A percentile compares a stretch with the other conserved stretches of the same genome.
Evolutionary conservation across 1,140 invertebrate species (phyloP).

Genomic region (Lanistes nyassanus): DNA sequence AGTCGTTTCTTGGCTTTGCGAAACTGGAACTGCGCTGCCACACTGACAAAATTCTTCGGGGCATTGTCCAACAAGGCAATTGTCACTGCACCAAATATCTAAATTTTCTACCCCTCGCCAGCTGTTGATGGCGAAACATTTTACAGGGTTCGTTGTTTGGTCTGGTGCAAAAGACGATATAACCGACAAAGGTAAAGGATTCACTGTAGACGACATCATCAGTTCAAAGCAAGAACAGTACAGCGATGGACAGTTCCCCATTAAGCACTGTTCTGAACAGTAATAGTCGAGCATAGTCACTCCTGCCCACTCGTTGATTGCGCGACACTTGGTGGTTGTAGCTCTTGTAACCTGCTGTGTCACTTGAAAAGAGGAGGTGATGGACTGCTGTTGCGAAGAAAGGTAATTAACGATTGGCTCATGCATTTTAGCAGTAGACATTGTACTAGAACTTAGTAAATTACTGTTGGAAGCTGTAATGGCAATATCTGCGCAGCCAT

Average conservation of each 20-base stretch:
- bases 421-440: too few relatives aligned
- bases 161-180: background rate
- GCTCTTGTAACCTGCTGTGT: background rate
- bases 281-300: constrained; percentile 8
- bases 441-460: too few relatives aligned
- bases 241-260: constrained; percentile 9
- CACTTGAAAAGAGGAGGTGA: background rate
- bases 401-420: too few relatives aligned
- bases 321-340: constrained; percentile 7
- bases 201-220: background rate
- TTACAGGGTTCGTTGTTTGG: background rate
- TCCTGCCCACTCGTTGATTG: constrained; percentile 2
- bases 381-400: background rate
- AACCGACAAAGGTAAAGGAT: background rate
- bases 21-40: background rate
- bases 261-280: constrained; percentile 13
- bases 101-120: constrained; percentile 4
- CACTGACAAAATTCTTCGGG: constrained; percentile 13
- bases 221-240: constrained; percentile 9
- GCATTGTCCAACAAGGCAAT: constrained; percentile 15
- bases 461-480: constrained; percentile 3
- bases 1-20: background rate
- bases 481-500: constrained; percentile 41
- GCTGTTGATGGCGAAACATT: constrained; percentile 11
- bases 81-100: constrained; percentile 19